Conservation (phyloP, 1,140 invertebrate genomes). For the Drosophila mojavensis region DNA sequence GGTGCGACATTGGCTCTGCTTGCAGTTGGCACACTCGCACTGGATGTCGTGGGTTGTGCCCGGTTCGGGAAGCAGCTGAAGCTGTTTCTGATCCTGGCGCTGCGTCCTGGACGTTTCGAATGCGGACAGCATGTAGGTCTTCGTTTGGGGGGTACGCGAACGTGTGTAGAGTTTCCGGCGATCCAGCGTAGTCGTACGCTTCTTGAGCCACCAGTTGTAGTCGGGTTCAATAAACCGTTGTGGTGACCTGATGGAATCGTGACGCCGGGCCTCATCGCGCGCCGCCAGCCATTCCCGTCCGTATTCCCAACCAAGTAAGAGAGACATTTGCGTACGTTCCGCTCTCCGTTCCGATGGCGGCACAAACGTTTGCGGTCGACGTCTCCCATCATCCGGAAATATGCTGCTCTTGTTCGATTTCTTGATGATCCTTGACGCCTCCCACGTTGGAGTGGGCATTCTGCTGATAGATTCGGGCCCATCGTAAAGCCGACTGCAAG, state of each 20-base stretch:
- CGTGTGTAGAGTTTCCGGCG: slow-evolving; percentile 4
- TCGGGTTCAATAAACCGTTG: slow-evolving; percentile 7
- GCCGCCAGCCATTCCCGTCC: slow-evolving; percentile 7
- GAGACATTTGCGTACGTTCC: not conserved
- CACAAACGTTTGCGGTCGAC: not conserved
- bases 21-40: not conserved
- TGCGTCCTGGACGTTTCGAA: not conserved
- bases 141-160: not conserved
- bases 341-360: slow-evolving; percentile 14
- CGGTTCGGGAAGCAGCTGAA: not conserved
- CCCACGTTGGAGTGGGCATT: slow-evolving; percentile 7
- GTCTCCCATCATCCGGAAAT: slow-evolving; percentile 2
- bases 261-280: not conserved
- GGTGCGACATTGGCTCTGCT: not conserved
- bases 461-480: not conserved
- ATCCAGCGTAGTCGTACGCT: not conserved
- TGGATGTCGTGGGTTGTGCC: not conserved
- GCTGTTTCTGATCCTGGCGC: not conserved
- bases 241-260: not conserved
- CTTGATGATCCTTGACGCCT: slow-evolving; percentile 6
- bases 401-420: slow-evolving; percentile 10
- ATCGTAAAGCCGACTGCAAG: too few relatives aligned
- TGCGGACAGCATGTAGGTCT: not conserved
- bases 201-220: slow-evolving; percentile 24
- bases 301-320: slow-evolving; percentile 17